These are phyloP conservation scores for Chelidonichthys spinosus DNA, from an alignment of 2,797 vertebrate species.

Conservation along the genomic window DNA sequence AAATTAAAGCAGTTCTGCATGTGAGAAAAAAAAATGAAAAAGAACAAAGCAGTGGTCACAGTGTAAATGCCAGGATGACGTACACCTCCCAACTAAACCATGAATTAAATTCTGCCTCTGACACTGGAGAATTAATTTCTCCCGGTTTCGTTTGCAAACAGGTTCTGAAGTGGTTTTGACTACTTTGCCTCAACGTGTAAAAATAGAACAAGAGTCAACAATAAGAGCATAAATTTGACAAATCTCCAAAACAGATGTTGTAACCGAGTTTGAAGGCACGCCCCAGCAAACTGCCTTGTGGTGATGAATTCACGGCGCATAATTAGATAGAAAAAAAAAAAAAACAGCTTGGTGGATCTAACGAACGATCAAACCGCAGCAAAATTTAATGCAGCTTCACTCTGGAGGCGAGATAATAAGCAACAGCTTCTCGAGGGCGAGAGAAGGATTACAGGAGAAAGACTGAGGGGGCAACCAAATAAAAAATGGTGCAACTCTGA, in stretches of 20 bases:
- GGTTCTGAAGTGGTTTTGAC: slow-evolving; percentile 59
- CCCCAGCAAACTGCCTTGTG: slow-evolving; percentile 53
- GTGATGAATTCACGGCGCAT: slow-evolving; percentile 50
- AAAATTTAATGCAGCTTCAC: slow-evolving; percentile 18
- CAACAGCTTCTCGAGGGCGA: background rate
- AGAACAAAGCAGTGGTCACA: slow-evolving; percentile 5
- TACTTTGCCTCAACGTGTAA: slow-evolving; percentile 4
- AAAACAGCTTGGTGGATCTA: slow-evolving; percentile 20
- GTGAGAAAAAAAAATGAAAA: slow-evolving; percentile 19
- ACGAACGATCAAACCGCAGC: slow-evolving; percentile 34
- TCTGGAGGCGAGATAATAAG: background rate
- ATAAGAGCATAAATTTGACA: slow-evolving; percentile 29
- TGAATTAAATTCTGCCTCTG: background rate
- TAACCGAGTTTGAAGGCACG: slow-evolving; percentile 50
- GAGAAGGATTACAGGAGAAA: background rate
- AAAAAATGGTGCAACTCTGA: background rate
- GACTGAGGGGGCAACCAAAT: background rate
- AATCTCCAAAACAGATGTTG: slow-evolving; percentile 72
- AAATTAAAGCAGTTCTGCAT: slow-evolving; percentile 16
- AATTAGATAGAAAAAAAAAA: slow-evolving; percentile 31
- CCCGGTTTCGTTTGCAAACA: slow-evolving; percentile 21
- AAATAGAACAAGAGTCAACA: slow-evolving; percentile 47
- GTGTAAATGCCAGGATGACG: slow-evolving; percentile 26
- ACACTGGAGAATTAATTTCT: slow-evolving; percentile 13
- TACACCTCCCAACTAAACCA: slow-evolving; percentile 20